Evolutionary conservation across 2,797 vertebrate species (phyloP).

Genomic region (Anniella stebbinsi): DNA sequence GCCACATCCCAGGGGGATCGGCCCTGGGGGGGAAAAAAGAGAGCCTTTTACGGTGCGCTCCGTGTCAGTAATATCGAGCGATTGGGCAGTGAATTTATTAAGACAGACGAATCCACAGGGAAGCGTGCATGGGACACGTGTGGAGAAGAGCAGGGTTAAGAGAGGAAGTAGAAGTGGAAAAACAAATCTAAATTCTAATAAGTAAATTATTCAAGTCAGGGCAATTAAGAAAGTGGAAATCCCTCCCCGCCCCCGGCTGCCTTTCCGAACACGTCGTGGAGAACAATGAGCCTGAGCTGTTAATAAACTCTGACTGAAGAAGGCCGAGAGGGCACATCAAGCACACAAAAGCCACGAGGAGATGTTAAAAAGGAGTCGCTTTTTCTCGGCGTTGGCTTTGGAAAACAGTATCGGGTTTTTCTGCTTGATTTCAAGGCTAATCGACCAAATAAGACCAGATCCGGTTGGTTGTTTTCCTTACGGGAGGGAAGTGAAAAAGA

Average conservation of each 20-base stretch:
- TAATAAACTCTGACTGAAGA: constrained; percentile 20
- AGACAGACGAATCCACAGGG: constrained; percentile 52
- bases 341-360: not conserved
- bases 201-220: constrained; percentile 53
- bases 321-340: constrained; percentile 17
- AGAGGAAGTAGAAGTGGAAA: constrained; percentile 38
- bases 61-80: constrained; percentile 30
- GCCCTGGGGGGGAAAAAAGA: not conserved
- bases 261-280: not conserved
- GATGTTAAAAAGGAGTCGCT: not conserved
- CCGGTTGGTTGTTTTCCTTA: not conserved
- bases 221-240: constrained; percentile 32
- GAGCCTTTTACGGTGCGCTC: constrained; percentile 29
- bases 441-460: not conserved
- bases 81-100: constrained; percentile 56
- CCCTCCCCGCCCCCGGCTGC: not conserved
- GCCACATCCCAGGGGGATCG: constrained; percentile 50
- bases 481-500: not conserved
- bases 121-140: not conserved
- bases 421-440: constrained; percentile 16
- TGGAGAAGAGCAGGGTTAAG: not conserved
- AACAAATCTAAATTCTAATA: constrained; percentile 51
- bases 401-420: not conserved
- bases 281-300: constrained; percentile 31
- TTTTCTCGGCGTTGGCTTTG: constrained; percentile 38